phyloP scores from a whole-genome alignment of 2,888 invertebrate species.

The Acanthosepion esculentum region DNA sequence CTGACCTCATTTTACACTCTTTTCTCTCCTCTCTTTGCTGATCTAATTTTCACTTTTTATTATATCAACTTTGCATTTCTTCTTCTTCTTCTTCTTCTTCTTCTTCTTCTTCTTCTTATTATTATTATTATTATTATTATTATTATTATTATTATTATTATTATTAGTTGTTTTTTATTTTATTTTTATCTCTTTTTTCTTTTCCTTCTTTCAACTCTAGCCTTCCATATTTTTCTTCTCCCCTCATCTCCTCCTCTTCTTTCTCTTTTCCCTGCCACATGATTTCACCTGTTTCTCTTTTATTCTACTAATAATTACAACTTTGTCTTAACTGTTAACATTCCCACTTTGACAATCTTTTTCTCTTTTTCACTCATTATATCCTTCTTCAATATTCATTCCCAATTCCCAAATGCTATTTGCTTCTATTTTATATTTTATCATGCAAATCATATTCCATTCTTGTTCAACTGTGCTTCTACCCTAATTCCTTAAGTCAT shows the following conservation, averaged over 20 bases:
- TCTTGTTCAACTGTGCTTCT: not conserved
- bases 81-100: no score
- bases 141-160: no score
- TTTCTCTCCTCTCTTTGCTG: no score
- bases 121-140: no score
- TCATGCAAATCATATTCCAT: not conserved
- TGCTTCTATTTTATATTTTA: not conserved
- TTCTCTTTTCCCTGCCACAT: not conserved
- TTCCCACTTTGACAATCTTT: not conserved
- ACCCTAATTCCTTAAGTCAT: not conserved
- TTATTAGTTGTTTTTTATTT: no score
- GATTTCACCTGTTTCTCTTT: not conserved
- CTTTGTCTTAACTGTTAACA: not conserved
- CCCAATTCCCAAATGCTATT: not conserved
- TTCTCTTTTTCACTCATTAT: not conserved
- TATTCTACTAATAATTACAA: not conserved
- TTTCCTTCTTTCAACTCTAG: no score
- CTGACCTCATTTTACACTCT: no score
- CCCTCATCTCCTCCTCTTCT: not conserved
- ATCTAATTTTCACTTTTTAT: no score
- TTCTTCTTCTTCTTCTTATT: no score
- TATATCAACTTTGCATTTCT: no score
- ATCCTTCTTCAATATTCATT: not conserved
- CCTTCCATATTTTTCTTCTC: not conserved
- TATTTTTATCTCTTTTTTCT: no score